Evolutionary conservation across 2,113 vertebrate species (phyloP).

Genomic region (Carlito syrichta): DNA sequence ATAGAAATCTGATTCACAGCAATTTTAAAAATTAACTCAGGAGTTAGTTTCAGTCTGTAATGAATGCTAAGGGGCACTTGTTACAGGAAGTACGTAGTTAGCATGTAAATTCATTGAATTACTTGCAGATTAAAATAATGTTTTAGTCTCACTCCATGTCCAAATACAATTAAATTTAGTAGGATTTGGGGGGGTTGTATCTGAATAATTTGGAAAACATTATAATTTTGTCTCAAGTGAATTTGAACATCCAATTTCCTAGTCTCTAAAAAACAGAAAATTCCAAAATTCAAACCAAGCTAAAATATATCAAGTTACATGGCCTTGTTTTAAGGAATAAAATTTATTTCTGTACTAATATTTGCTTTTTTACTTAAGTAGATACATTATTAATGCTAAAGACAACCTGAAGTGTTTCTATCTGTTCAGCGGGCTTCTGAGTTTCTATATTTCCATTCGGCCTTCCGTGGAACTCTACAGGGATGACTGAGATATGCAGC

Average conservation of each 20-base stretch:
- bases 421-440: not conserved
- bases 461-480: slow-evolving; percentile 5
- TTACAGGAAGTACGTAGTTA: not conserved
- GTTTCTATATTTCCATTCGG: slow-evolving; percentile 39
- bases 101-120: not conserved
- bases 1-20: not conserved
- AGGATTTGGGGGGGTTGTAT: not conserved
- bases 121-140: slow-evolving; percentile 17
- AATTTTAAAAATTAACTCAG: not conserved
- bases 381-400: slow-evolving; percentile 26
- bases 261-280: slow-evolving; percentile 35
- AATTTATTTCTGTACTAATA: slow-evolving; percentile 14
- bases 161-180: slow-evolving; percentile 34
- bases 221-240: slow-evolving; percentile 44
- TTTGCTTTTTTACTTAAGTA: slow-evolving; percentile 33
- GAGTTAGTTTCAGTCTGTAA: not conserved
- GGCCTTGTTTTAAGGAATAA: slow-evolving; percentile 40
- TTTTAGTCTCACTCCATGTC: not conserved
- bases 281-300: slow-evolving; percentile 34
- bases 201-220: slow-evolving; percentile 59
- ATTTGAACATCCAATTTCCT: slow-evolving; percentile 46
- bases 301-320: slow-evolving; percentile 23
- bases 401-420: slow-evolving; percentile 14
- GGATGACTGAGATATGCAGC: slow-evolving; percentile 14
- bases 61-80: not conserved